These are phyloP conservation scores for Drosophila littoralis DNA, from an alignment of 1,140 invertebrate species.

Conservation along the genomic window DNA sequence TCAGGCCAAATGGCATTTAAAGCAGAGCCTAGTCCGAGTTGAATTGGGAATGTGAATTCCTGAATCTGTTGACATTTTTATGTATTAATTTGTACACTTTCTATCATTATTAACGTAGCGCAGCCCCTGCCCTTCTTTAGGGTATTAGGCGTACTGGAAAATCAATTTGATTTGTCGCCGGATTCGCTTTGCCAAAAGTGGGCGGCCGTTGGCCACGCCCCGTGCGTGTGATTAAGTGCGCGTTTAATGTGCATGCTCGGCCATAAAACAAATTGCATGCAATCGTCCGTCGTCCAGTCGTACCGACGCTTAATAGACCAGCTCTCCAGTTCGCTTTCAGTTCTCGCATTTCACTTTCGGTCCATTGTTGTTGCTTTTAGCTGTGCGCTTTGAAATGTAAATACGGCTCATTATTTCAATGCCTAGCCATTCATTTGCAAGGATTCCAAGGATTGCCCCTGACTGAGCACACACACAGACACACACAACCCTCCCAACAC, in stretches of 20 bases:
- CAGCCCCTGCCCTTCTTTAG: not conserved
- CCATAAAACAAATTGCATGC: conserved; percentile 81
- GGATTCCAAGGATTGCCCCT: conserved; percentile 41
- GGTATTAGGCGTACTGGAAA: conserved; percentile 29
- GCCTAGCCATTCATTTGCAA: conserved; percentile 73
- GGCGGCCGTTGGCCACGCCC: conserved; percentile 43
- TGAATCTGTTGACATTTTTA: too few relatives aligned
- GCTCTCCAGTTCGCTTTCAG: conserved; percentile 1
- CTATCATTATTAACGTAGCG: too few relatives aligned
- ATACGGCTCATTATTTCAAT: conserved; percentile 82
- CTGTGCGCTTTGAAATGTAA: conserved; percentile 77
- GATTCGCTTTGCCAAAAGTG: conserved; percentile 11
- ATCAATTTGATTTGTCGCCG: conserved; percentile 82
- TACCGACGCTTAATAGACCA: not conserved
- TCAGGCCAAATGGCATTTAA: too few relatives aligned
- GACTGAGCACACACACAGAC: not conserved
- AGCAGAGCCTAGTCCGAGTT: too few relatives aligned
- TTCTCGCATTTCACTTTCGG: conserved; percentile 6
- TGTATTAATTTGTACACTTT: too few relatives aligned
- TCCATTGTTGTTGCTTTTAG: conserved; percentile 22
- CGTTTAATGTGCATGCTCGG: conserved; percentile 76
- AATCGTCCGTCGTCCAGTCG: conserved; percentile 42
- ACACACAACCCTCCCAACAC: not conserved
- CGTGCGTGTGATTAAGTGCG: conserved; percentile 79
- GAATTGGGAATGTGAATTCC: too few relatives aligned